phyloP scores from a whole-genome alignment of 2,797 vertebrate genomes.

The Liparis tanakae region DNA sequence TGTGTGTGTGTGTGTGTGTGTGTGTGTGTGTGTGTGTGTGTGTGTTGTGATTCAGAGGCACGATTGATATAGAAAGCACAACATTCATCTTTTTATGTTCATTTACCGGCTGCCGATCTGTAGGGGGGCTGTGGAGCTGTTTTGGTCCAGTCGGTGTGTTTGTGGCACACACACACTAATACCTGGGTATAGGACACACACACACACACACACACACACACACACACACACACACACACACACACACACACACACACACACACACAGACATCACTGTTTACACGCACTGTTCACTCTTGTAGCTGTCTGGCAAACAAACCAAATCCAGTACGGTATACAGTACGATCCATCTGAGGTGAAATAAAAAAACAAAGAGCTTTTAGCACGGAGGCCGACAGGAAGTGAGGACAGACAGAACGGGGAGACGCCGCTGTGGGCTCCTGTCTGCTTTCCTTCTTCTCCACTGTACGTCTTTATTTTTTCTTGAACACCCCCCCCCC shows the following conservation, averaged over 20 bases:
- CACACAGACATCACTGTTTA: constrained; percentile 21
- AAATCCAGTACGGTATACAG: constrained; percentile 42
- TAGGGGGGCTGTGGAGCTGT: constrained; percentile 5
- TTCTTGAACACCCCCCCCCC: constrained; percentile 26
- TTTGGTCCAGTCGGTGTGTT: constrained; percentile 19
- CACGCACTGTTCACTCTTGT: constrained; percentile 27
- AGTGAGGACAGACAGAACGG: constrained; percentile 49
- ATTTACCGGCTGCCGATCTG: constrained; percentile 42
- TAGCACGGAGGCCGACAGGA: constrained; percentile 17
- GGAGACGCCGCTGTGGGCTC: constrained; percentile 48
- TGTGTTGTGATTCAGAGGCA: constrained; percentile 7
- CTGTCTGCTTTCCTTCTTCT: constrained; percentile 47
- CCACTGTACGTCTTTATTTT: constrained; percentile 64
- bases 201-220: constrained; percentile 11
- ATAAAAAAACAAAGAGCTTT: constrained; percentile 41
- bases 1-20: not conserved
- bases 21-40: not conserved
- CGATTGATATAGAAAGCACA: constrained; percentile 9
- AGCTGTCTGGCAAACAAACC: constrained; percentile 49
- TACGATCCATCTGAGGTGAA: constrained; percentile 39
- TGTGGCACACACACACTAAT: constrained; percentile 12
- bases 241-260: constrained; percentile 33
- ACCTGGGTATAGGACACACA: constrained; percentile 20
- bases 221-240: constrained; percentile 24
- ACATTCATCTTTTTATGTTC: constrained; percentile 9